Evolutionary conservation across 2,888 invertebrate genomes (phyloP), one percentile per base, ranked within the genome.

Genomic region (Stenodera caucasica): DNA sequence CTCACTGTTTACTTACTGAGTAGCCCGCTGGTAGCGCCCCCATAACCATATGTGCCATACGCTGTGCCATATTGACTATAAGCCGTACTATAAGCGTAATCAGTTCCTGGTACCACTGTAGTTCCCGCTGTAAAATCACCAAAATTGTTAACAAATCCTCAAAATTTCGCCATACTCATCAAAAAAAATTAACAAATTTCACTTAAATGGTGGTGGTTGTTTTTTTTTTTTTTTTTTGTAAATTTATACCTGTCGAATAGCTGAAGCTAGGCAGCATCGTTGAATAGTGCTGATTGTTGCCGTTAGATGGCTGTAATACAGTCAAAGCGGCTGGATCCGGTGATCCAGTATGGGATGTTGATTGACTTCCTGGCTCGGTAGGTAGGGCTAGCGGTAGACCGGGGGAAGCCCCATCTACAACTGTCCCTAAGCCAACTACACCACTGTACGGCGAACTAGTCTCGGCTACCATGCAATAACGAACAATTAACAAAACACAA

Each of bases 41-140:
- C 85, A 77, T 88, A 88, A 61, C 86, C 86, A 72, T 87, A 87
- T 60, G 87, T 85, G 62, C 86, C 85, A 65, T 85, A 84, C 12
- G 90, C 86, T 61, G 90, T 87, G 60, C 90, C 89, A 79, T 91
- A 91, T 77, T 91, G 87, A 70, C 86, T 84, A 84, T 93, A 93
- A 67, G 87, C 86, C 59, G 90, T 86, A 76, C 86, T 88, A 77
- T 90, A 90, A 33, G 89, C 84, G 77, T 90, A 90, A 75, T 90
- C 90, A 57, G 86, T 79, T 37, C 83, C 84, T 51, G 86, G 84
- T 57, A 86, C 85, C 57, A 86, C 86, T 29, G 85, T 82, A 58
- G 86, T 85, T 64, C 87, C 86, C 70, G 87, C 87, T 88, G 77
- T 37, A 79, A 81, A 54, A 53, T 11, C 37, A 49, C 12, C 11